Evolutionary conservation across 2,113 vertebrate species (phyloP).

Genomic region (Stictonetta naevosa): DNA sequence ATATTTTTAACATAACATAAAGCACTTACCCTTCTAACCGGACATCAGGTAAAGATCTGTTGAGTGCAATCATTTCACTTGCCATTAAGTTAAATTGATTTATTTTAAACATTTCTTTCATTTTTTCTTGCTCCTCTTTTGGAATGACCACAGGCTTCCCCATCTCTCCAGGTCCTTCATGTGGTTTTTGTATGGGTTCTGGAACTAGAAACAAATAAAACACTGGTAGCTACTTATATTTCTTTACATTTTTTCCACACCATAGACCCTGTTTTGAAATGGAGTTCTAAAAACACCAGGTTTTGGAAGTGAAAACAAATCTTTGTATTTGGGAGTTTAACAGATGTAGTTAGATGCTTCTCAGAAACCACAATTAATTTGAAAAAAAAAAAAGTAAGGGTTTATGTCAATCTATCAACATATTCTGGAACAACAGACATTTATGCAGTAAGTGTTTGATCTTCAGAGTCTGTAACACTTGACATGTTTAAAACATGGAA

Average conservation of each 20-base stretch:
- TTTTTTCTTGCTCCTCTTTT: conserved; percentile 97
- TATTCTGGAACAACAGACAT: neutral
- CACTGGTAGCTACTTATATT: neutral
- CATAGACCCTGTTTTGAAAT: neutral
- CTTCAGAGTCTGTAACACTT: neutral
- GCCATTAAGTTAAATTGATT: conserved; percentile 99
- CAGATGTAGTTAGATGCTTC: neutral
- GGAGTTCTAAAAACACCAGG: neutral
- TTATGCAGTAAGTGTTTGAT: neutral
- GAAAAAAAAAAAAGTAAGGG: neutral
- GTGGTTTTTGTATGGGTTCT: conserved; percentile 88
- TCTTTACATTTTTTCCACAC: neutral
- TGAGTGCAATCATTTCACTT: conserved; percentile 97
- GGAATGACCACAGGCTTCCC: conserved; percentile 97
- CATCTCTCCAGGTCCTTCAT: conserved; percentile 97
- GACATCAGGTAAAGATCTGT: conserved; percentile 95
- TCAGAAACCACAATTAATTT: neutral
- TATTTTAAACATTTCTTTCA: conserved; percentile 99
- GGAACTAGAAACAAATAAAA: conserved; percentile 72
- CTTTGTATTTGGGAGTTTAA: neutral
- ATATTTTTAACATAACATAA: neutral
- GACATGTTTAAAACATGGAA: neutral
- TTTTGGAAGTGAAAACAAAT: neutral
- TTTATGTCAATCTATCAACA: neutral
- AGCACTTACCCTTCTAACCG: conserved; percentile 94